Base-by-base conservation (phyloP, 1,140 invertebrate species). In the Carcinoscorpius rotundicauda region DNA sequence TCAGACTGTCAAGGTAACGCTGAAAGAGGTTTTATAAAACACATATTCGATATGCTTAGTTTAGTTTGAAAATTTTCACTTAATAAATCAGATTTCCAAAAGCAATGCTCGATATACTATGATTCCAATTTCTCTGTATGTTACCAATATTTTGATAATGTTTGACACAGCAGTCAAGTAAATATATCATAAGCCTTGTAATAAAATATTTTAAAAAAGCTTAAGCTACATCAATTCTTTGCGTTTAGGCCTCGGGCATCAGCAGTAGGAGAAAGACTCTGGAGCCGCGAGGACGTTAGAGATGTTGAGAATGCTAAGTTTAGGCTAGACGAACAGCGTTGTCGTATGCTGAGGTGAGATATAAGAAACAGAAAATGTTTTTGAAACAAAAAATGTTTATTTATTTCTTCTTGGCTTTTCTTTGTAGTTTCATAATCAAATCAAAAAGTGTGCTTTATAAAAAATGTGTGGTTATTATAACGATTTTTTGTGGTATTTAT, bases 201-300 rank as follows among this genome's bases (percentile, higher is more conserved):
- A 29, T 29, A 60, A 9, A 9, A 60, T 9, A 48, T 60, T 60
- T 60, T 2, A 8, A 60, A 8, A 9, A 9, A 9, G 29, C 1
- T 60, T 9, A 60, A 60, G 29, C 8, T 29, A 2, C 9, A 29
- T 29, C 29, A 29, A 1, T 29, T 0, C 2, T 29, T 29, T 29
- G 29, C 29, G 10, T 6, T 51, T 49, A 6, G 61, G 52, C 51
- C 60, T 29, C 50, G 91, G 66, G 88, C 90, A 0, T 83, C 84
- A 64, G 88, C 89, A 1, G 81, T 86, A 0, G 92, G 91, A 3
- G 93, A 97, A 76, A 81, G 86, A 68, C 79, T 94, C 0, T 97
- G 93, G 93, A 80, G 77, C 64, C 66, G 72, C 8, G 66, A 67
- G n/a, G 68, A 74, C 6, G 73, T 80, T 8, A 77, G 9, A 57